A percentile compares a stretch with the other conserved stretches of the same genome.
phyloP scores from a whole-genome alignment of 2,113 vertebrate genomes.

The Prionailurus viverrinus region DNA sequence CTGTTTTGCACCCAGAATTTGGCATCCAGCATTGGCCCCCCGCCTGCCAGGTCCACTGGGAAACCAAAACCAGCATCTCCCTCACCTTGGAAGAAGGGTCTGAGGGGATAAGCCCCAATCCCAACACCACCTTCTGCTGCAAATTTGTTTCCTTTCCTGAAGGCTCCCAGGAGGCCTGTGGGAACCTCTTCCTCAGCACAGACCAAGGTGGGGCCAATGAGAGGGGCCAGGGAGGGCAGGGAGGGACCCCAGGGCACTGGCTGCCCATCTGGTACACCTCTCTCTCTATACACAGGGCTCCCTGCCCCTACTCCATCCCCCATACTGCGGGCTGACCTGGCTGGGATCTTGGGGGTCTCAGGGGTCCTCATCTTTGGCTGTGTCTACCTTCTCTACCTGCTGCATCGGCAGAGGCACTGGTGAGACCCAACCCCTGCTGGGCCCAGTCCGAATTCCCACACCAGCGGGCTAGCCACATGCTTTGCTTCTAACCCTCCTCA shows the following conservation, averaged over 20 bases:
- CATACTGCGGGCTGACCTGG: constrained; percentile 41
- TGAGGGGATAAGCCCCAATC: not conserved
- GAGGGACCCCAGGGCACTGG: accelerated
- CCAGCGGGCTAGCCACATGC: no score
- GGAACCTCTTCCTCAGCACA: not conserved
- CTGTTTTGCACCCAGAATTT: constrained; percentile 59
- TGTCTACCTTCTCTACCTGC: constrained; percentile 35
- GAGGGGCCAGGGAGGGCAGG: not conserved
- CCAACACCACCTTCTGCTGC: constrained; percentile 74
- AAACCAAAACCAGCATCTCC: constrained; percentile 56
- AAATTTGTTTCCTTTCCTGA: constrained; percentile 69
- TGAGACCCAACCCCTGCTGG: not conserved
- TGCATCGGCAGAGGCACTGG: constrained; percentile 37
- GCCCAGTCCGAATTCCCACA: no score
- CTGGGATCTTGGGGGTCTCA: constrained; percentile 32
- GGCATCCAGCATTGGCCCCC: constrained; percentile 45
- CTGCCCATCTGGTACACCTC: not conserved
- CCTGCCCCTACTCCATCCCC: not conserved
- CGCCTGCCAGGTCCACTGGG: constrained; percentile 40
- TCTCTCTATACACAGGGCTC: constrained; percentile 26
- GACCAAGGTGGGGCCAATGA: constrained; percentile 50
- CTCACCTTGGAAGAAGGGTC: constrained; percentile 9
- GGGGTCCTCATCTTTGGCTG: constrained; percentile 65
- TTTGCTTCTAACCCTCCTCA: not conserved
- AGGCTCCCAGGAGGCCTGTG: constrained; percentile 67